Base-by-base conservation (phyloP, 2,888 invertebrate species). In the Linnaemya vulpina region DNA sequence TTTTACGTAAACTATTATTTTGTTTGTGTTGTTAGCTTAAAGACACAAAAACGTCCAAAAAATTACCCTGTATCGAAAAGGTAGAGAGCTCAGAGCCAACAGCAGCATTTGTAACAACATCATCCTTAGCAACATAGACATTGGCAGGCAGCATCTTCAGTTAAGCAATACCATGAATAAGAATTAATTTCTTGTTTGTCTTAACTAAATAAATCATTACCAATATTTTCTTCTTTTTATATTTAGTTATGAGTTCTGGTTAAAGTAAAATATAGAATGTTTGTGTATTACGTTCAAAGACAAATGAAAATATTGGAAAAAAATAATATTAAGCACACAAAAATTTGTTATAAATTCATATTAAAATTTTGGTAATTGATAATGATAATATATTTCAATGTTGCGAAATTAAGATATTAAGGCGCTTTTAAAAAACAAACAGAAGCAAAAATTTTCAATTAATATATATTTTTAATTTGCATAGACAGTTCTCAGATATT, bases 101-200 rank as follows among this genome's bases (percentile, higher is more conserved):
- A 13, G 5, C n/a, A 55, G 13, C 0, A 20, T 11, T 7, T 73
- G 25, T 38, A 38, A 65, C 46, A 79, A 67, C 80, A 65, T 65
- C 58, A 80, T 65, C 49, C 51, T 62, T 20, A 15, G 43, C n/a
- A 49, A 40, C 49, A 35, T 65, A 25, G 46, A 15, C 55, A 60
- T 65, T 65, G 51, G 65, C 79, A 65, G 17, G 17, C 67, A 63
- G 38, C 51, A 68, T 51, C 68, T 53, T 35, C 49, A 76, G 62
- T n/a, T 63, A 70, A 35, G 70, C 71, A 58, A 58, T 82, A 60
- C 46, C 70, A 82, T 85, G 78, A 85, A 85, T 85, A 85, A 82
- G 75, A 85, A 85, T 82, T 85, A 85, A 85, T 82, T 71, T 85
- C 81, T 85, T 85, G 75, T 85, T 82, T 78, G 74, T 82, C 82